A percentile compares a stretch with the other conserved stretches of the same genome.
These are phyloP conservation scores for Molossus molossus DNA, from an alignment of 2,797 vertebrate genomes.

Conservation along the genomic window DNA sequence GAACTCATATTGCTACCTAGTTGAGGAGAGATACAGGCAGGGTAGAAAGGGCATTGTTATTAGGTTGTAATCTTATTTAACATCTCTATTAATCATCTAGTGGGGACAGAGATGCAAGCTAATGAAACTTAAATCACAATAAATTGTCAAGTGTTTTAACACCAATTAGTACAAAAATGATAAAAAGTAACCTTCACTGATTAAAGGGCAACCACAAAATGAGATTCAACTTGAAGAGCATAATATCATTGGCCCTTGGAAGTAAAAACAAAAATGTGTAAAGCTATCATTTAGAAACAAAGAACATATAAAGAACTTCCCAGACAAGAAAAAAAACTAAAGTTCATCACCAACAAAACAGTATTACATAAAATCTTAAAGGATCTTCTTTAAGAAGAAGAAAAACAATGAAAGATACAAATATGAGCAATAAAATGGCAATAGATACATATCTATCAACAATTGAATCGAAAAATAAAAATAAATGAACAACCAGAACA, in stretches of 20 bases:
- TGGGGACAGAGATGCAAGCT: constrained; percentile 33
- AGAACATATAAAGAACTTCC: background rate
- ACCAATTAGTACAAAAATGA: constrained; percentile 79
- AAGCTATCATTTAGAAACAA: background rate
- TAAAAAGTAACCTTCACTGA: constrained; percentile 62
- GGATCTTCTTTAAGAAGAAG: background rate
- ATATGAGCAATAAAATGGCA: background rate
- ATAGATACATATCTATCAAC: background rate
- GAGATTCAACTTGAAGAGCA: constrained; percentile 47
- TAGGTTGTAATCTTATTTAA: constrained; percentile 67
- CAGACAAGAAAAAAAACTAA: background rate
- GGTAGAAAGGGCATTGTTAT: background rate
- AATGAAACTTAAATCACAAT: constrained; percentile 76
- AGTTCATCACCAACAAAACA: too few relatives aligned
- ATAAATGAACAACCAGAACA: background rate
- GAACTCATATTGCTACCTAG: constrained; percentile 7
- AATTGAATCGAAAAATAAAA: background rate
- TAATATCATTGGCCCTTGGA: background rate
- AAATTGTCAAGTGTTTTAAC: constrained; percentile 76
- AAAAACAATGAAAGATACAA: background rate
- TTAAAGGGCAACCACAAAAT: constrained; percentile 73
- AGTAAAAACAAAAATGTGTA: constrained; percentile 31
- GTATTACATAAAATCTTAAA: background rate
- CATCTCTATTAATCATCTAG: constrained; percentile 63
- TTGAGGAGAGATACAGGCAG: background rate